Evolutionary conservation across 1,140 invertebrate genomes (phyloP), one percentile per base, ranked within the genome.

Genomic region (Ostrea edulis): DNA sequence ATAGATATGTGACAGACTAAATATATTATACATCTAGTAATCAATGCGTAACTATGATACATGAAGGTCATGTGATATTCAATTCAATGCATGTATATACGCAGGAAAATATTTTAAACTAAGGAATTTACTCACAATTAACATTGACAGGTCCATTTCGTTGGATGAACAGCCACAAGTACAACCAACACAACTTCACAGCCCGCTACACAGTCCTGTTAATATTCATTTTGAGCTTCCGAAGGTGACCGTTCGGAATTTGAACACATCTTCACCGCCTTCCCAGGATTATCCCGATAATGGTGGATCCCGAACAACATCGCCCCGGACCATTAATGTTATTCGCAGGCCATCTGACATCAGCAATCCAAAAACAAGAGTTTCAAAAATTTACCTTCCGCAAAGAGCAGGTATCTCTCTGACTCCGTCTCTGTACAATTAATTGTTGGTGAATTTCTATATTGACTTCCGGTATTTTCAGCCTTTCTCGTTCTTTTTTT

Each of bases 341-440:
- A 54, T 83, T 53, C 82, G 82, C 8, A 83, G 82, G n/a, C 82
- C 82, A 2, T 77, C 68, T 9, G 68, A 77, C 68, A 35, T 25
- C 25, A 14, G 29, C 11, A 29, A 77, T 77, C 68, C 68, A 22
- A 77, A 35, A 35, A 77, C 68, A 35, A 77, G 68, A 35, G 68
- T 77, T 77, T 29, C 68, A 8, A 77, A 77, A 14, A 77, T 77
- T 8, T 77, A 77, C 14, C 68, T 77, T 29, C 68, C 68, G 29
- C 68, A 77, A 77, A 9, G 68, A 77, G 68, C 68, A 77, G 68
- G 68, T 77, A 77, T 35, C 4, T 77, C 12, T 77, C 17, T 35
- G 2, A 77, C 29, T 77, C 29, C 11, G 12, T 44, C 55, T 77
- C 12, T 20, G 14, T 62, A n/a, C 55, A 20, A 7, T n/a, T n/a